Base-by-base conservation (phyloP, 2,113 vertebrate species). In the Morone saxatilis region DNA sequence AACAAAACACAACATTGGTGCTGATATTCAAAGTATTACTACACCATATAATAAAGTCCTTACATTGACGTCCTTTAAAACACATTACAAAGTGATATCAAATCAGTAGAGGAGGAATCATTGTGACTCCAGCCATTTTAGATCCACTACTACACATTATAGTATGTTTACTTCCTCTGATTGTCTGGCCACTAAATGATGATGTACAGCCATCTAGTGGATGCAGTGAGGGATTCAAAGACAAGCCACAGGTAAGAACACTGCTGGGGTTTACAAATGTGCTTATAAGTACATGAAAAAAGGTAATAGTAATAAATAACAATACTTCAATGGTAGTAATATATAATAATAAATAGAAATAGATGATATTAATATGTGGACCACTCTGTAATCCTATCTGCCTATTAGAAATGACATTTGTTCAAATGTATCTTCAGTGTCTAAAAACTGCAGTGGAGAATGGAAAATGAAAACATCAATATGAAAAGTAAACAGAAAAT, bases 151-250 rank as follows among this genome's bases (percentile, higher is more conserved):
- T 78, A 31, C 25, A 51, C 2, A 31, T 67, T n/a, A 69, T 7
- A 36, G 2, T 17, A 1, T 4, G 1, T 50, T 65, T 5, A 36
- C 20, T 72, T 76, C 38, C 76, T 83, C 45, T 69, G 12, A 56
- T 40, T 13, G 20, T 45, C 36, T 74, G 25, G 12, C 47, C 40
- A 14, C 19, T 47, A 69, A 54, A 57, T 82, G 59, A 80, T 54
- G 67, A 81, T 17, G 72, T 88, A 75, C 76, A 69, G 90, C 91
- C 91, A 86, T 80, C 91, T 89, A 86, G 91, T 91, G 91, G 91
- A 71, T 19, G 36, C 41, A 61, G 11, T 11, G 16, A 54, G n/a
- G 54, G 40, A 50, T 50, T 68, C 53, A 20, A 10, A 73, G 31
- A 59, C 6, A 36, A 53, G 14, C 2, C 10, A 60, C 47, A 47